Conservation (phyloP, 2,113 vertebrate species). For the Apteryx mantelli region DNA sequence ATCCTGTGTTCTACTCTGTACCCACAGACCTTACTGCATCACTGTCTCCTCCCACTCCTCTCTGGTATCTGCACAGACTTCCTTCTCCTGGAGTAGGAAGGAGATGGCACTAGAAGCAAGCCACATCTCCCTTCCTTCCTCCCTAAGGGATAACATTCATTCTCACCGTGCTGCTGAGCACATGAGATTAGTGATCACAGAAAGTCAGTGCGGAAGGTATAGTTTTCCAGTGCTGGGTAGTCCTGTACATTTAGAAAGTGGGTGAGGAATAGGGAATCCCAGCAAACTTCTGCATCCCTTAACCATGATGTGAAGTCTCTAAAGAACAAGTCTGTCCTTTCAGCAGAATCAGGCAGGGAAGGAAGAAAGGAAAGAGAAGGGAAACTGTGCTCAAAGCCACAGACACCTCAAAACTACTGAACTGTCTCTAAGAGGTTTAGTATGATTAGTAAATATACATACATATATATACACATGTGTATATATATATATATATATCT, state of each 20-base stretch:
- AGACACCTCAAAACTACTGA: not conserved
- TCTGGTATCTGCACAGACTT: not conserved
- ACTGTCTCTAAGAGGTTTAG: not conserved
- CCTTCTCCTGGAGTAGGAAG: not conserved
- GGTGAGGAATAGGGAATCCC: not conserved
- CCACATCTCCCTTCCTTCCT: not conserved
- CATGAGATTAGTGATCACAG: not conserved
- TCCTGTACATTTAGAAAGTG: not conserved
- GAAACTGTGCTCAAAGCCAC: rapidly evolving
- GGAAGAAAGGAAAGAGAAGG: not conserved
- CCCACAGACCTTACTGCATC: not conserved
- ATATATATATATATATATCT: not conserved
- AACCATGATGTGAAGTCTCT: not conserved
- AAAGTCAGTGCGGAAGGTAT: not conserved
- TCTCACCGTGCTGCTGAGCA: not conserved
- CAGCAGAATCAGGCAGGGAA: not conserved
- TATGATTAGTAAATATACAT: not conserved
- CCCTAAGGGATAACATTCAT: not conserved
- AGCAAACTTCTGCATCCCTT: not conserved
- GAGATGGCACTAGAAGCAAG: not conserved
- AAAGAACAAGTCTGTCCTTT: not conserved
- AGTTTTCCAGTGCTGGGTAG: not conserved
- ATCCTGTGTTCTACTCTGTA: not conserved
- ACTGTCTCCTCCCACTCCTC: not conserved
- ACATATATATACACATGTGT: not conserved